Conservation (phyloP, 2,797 vertebrate genomes). For the Gymnodraco acuticeps region DNA sequence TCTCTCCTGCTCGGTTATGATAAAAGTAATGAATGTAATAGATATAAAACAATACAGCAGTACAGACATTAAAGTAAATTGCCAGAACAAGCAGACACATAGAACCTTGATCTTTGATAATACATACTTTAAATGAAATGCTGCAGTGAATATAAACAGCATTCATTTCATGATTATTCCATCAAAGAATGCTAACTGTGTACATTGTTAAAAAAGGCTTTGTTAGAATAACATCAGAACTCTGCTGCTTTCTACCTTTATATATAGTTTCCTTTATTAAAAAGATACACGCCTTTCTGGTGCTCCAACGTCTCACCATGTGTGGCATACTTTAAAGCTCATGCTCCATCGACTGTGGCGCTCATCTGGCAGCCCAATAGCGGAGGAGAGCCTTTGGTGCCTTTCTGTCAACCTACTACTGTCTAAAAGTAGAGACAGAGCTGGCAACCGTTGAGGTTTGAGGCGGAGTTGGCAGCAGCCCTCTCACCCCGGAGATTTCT, state of each 20-base stretch:
- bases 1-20: not conserved
- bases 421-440: slow-evolving; percentile 22
- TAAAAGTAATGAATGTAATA: not conserved
- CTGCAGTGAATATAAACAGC: too few species aligned
- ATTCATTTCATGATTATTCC: too few species aligned
- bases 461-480: slow-evolving; percentile 47
- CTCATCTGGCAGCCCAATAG: slow-evolving; percentile 34
- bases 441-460: slow-evolving; percentile 48
- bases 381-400: slow-evolving; percentile 19
- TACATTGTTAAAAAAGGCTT: not conserved
- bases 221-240: not conserved
- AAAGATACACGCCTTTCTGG: not conserved
- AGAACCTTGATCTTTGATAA: slow-evolving; percentile 4
- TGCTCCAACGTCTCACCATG: not conserved
- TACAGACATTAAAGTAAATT: too few species aligned
- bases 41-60: not conserved
- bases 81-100: slow-evolving; percentile 19
- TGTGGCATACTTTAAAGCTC: not conserved
- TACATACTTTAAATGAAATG: too few species aligned
- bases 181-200: not conserved
- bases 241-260: not conserved
- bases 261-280: not conserved
- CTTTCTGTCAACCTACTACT: slow-evolving; percentile 20
- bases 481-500: slow-evolving; percentile 49
- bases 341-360: slow-evolving; percentile 1